A percentile compares a stretch with the other conserved stretches of the same genome.
These are phyloP conservation scores for Diorhabda sublineata DNA, from an alignment of 1,140 invertebrate genomes.

Conservation along the genomic window DNA sequence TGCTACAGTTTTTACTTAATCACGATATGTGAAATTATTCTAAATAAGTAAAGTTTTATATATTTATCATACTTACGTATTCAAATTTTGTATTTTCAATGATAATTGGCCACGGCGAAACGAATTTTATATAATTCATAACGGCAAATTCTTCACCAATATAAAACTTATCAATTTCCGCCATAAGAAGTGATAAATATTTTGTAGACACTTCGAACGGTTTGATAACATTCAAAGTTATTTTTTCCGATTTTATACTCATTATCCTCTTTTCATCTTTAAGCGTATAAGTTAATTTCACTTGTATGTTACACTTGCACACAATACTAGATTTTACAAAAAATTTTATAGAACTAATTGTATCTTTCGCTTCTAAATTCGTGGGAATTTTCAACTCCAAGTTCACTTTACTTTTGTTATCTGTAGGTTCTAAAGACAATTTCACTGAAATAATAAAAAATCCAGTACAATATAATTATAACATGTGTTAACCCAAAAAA, in stretches of 20 bases:
- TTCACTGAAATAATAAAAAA: slow-evolving; percentile 47
- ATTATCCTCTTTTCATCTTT: slow-evolving; percentile 47
- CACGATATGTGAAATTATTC: no score
- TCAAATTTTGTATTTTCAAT: slow-evolving; percentile 63
- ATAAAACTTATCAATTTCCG: slow-evolving; percentile 62
- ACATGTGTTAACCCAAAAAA: no score
- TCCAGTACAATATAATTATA: no score
- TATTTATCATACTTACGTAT: slow-evolving; percentile 48
- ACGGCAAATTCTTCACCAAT: slow-evolving; percentile 63
- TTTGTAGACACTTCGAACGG: slow-evolving; percentile 67
- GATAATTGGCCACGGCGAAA: slow-evolving; percentile 65
- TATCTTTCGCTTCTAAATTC: slow-evolving; percentile 42
- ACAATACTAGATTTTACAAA: slow-evolving; percentile 61
- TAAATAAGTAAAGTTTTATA: neutral
- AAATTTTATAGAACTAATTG: slow-evolving; percentile 45
- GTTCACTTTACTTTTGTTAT: slow-evolving; percentile 49
- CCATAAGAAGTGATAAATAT: slow-evolving; percentile 62
- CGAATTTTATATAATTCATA: slow-evolving; percentile 64
- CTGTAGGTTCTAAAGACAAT: slow-evolving; percentile 50
- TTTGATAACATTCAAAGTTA: slow-evolving; percentile 61
- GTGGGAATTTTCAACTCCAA: slow-evolving; percentile 46
- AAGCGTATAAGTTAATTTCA: slow-evolving; percentile 41
- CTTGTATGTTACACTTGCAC: slow-evolving; percentile 40
- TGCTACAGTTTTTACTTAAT: no score
- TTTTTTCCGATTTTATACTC: slow-evolving; percentile 56